A percentile compares a stretch with the other conserved stretches of the same genome.
phyloP scores from a whole-genome alignment of 1,140 invertebrate genomes.

The Spodoptera litura region DNA sequence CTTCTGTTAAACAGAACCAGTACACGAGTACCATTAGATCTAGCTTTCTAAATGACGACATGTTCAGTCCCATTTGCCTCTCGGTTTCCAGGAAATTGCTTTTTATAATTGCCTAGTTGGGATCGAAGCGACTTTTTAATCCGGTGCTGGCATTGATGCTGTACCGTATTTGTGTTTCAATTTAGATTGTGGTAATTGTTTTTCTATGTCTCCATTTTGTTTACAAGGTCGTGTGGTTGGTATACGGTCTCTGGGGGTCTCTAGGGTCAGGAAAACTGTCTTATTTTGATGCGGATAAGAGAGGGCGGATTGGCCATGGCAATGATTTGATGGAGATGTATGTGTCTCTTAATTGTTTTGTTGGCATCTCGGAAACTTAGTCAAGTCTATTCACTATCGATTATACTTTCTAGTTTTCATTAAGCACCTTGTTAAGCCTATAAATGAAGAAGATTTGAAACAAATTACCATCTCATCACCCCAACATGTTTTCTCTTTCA shows the following conservation, averaged over 20 bases:
- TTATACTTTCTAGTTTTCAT: no score
- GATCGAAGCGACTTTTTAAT: constrained; percentile 2
- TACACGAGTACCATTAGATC: background rate
- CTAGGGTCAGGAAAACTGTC: no score
- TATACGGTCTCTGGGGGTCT: background rate
- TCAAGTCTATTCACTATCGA: no score
- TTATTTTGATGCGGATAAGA: no score
- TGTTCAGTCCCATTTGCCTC: constrained; percentile 3
- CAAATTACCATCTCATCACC: background rate
- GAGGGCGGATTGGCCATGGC: no score
- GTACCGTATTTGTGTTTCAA: constrained; percentile 5
- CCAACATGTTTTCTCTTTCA: background rate
- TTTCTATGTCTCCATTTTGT: background rate
- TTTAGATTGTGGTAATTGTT: background rate
- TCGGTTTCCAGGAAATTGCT: constrained; percentile 36
- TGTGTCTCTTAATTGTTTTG: no score
- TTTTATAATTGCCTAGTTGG: constrained; percentile 37
- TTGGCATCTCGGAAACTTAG: no score
- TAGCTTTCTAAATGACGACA: constrained; percentile 24
- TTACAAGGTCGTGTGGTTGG: background rate
- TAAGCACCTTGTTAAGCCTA: no score
- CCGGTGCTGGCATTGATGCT: background rate
- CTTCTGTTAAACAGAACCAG: constrained; percentile 3
- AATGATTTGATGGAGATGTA: no score
- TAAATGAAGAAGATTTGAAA: background rate